Evolutionary conservation across 2,888 invertebrate species (phyloP), one percentile per base, ranked within the genome.

Genomic region (Epinotia bilunana): DNA sequence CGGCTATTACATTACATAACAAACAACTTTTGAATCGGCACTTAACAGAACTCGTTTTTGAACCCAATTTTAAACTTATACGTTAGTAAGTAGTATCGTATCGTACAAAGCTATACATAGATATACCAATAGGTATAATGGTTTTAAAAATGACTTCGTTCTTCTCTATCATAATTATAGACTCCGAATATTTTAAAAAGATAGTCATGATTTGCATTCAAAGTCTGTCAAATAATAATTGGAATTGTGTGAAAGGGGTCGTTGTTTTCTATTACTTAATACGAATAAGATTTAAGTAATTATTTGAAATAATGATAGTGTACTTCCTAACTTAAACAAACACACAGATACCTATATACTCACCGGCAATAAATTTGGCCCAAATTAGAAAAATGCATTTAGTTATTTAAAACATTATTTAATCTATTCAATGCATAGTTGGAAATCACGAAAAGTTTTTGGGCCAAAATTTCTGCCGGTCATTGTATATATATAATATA

Each of bases 1-100:
- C 43, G 39, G 23, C 43, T 55, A 9, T 68, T 58, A 68, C 57
- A 58, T 68, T 53, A 68, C 68, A 58, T 68, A 43, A 68, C 68
- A 58, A 58, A 58, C 68, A 43, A 39, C 68, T 68, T 67, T 68
- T 68, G 68, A 43, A 58, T 43, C 57, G 20, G 20, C 57, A 43
- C 20, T 68, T 57, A 39, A 18, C 6, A 43, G 33, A 68, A 68
- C 68, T 58, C 16, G 68, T 68, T 58, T 57, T 55, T 53, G 28
- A 68, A 58, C 57, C 57, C 68, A 58, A 68, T 68, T 68, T 11
- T 4, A 43, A 58, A 12, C 2, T 7, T 23, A 43, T 33, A 39
- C 39, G 6, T n/a, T 57, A 39, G 7, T 39, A 39, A 39, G 33
- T 33, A 33, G 3, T 28, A 28, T 28, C 11, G n/a, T 53, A 65